Percentiles rank a stretch among this genome's conserved stretches.
phyloP scores from a whole-genome alignment of 2,797 vertebrate species.

The Enteromius unitaeniatus region DNA sequence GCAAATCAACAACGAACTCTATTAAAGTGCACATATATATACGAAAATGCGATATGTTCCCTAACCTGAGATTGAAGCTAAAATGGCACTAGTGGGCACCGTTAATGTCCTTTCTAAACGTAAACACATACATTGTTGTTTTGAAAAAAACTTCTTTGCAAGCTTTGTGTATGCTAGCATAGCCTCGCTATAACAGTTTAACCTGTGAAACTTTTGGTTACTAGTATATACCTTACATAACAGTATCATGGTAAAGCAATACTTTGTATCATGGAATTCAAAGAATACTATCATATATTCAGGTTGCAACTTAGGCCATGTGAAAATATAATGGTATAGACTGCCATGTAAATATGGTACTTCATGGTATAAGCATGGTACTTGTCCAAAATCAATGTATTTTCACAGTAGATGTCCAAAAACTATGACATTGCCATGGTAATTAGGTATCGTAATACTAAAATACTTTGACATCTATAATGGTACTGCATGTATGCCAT shows the following conservation, averaged over 20 bases:
- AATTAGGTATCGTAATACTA: neutral
- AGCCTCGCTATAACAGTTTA: neutral
- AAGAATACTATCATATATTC: neutral
- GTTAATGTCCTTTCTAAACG: neutral
- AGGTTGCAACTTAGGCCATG: no score
- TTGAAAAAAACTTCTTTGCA: neutral
- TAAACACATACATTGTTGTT: neutral
- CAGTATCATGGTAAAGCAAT: constrained; percentile 10
- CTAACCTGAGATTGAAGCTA: constrained; percentile 33
- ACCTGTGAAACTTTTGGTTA: neutral
- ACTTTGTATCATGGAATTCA: constrained; percentile 5
- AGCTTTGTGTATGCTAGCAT: constrained; percentile 3
- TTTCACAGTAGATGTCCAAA: neutral
- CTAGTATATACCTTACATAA: neutral
- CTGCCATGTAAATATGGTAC: neutral
- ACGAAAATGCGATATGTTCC: constrained; percentile 22
- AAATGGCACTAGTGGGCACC: constrained; percentile 8
- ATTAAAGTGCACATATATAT: constrained; percentile 16
- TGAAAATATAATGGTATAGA: neutral
- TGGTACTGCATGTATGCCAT: neutral
- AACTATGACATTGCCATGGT: neutral
- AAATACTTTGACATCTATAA: neutral
- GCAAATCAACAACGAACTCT: neutral
- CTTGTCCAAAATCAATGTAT: neutral
- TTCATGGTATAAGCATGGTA: neutral